Conservation (phyloP, 2,113 vertebrate species). For the Sisor rabdophorus region DNA sequence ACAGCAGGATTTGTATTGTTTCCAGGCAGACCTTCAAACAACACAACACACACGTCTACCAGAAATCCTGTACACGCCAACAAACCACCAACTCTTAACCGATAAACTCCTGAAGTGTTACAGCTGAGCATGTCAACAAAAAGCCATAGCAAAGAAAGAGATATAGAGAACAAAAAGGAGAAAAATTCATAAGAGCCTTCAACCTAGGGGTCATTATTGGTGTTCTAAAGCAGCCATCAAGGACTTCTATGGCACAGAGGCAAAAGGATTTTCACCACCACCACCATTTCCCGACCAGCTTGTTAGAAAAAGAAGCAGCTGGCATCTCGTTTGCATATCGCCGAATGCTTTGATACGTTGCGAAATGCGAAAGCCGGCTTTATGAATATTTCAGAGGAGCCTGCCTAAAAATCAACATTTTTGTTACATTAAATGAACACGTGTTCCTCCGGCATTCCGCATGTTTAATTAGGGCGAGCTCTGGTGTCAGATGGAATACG, state of each 20-base stretch:
- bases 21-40: too few species aligned
- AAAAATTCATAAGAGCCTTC: too few species aligned
- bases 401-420: slow-evolving; percentile 80
- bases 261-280: slow-evolving; percentile 32
- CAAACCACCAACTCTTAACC: too few species aligned
- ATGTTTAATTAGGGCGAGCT: slow-evolving; percentile 69
- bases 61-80: too few species aligned
- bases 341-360: slow-evolving; percentile 75
- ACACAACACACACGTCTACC: too few species aligned
- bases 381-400: slow-evolving; percentile 78
- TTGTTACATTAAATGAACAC: slow-evolving; percentile 84
- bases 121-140: too few species aligned
- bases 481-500: slow-evolving; percentile 60
- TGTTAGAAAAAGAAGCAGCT: slow-evolving; percentile 66
- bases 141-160: too few species aligned
- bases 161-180: too few species aligned
- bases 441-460: slow-evolving; percentile 75
- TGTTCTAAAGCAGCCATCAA: slow-evolving; percentile 30
- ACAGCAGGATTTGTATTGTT: background rate
- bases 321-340: slow-evolving; percentile 68
- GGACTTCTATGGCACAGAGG: background rate
- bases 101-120: too few species aligned
- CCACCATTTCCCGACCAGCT: slow-evolving; percentile 69
- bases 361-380: slow-evolving; percentile 69
- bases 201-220: slow-evolving; percentile 33